Conservation (phyloP, 1,140 invertebrate species). For the Saccostrea echinata region DNA sequence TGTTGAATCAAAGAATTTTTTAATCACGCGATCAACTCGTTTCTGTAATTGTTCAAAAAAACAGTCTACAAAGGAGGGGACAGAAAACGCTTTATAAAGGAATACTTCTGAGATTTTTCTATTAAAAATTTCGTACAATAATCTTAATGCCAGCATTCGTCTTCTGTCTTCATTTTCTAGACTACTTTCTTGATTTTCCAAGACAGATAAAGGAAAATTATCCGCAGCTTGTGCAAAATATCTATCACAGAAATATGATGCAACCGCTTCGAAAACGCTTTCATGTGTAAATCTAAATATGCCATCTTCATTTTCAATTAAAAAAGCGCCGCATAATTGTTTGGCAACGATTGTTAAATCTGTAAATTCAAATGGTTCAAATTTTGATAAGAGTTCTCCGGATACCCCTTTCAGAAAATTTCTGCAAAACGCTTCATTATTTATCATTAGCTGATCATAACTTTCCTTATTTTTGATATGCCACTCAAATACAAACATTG, state of each 20-base stretch:
- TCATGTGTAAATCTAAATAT: background rate
- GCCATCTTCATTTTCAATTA: background rate
- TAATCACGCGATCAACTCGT: background rate
- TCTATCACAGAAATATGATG: background rate
- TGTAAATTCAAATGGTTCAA: background rate
- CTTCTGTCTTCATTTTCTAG: background rate
- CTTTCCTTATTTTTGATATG: background rate
- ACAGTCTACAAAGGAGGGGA: background rate
- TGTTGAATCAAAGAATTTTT: background rate
- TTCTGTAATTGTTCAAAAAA: background rate
- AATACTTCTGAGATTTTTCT: background rate
- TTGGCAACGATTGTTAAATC: background rate
- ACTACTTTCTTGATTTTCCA: background rate
- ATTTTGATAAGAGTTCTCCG: background rate
- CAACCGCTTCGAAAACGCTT: background rate
- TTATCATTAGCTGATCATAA: background rate
- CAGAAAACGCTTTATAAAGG: background rate
- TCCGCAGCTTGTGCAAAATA: background rate
- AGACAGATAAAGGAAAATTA: background rate
- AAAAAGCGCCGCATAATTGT: background rate
- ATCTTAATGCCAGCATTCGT: background rate
- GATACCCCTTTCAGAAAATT: background rate
- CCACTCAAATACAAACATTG: background rate
- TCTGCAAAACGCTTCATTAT: background rate
- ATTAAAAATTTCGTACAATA: background rate